A percentile compares a stretch with the other conserved stretches of the same genome.
Conservation (phyloP, 1,140 invertebrate species). For the Propsilocerus akamusi region DNA sequence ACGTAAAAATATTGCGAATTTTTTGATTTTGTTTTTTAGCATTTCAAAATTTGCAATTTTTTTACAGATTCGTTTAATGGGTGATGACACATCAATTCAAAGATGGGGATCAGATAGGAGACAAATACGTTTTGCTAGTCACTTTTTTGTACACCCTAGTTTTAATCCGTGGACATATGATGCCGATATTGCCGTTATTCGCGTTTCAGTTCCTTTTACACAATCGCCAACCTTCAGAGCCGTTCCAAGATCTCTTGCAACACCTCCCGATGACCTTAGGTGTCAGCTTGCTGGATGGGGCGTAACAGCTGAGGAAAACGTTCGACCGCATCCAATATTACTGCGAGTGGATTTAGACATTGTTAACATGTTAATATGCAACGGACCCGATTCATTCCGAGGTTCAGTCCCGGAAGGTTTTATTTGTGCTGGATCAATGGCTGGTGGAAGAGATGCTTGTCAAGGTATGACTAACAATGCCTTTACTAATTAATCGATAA, state of each 20-base stretch:
- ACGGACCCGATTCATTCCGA: background rate
- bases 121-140: background rate
- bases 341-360: background rate
- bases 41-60: background rate
- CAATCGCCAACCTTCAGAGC: background rate
- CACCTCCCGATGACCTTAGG: background rate
- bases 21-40: background rate
- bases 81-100: background rate
- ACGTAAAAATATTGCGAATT: conserved; percentile 2
- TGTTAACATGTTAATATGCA: background rate
- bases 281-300: background rate
- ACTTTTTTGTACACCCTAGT: background rate
- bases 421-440: background rate
- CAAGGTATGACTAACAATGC: background rate
- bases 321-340: background rate
- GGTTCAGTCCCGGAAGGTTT: background rate
- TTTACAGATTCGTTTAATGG: background rate
- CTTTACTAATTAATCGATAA: background rate
- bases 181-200: background rate
- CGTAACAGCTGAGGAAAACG: background rate
- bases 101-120: background rate
- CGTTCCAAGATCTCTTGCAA: background rate
- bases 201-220: background rate
- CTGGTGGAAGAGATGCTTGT: background rate
- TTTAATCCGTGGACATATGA: background rate